Conservation (phyloP, 23 tunicate genomes). For the Botrylloides violaceus region DNA sequence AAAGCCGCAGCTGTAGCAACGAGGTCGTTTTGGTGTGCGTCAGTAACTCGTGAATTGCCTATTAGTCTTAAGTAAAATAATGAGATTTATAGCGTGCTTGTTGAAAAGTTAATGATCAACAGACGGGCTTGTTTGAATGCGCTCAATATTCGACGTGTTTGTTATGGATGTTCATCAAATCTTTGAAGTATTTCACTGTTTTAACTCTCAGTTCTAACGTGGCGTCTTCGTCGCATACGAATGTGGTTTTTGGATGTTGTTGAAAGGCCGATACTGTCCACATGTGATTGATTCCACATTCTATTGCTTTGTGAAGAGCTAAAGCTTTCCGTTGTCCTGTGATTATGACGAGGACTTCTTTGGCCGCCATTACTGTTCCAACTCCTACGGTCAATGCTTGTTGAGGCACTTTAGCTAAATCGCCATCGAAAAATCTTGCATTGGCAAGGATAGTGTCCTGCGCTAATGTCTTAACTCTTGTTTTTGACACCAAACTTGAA, state of each 20-base stretch:
- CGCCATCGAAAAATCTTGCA: conserved; percentile 82
- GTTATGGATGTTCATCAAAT: conserved; percentile 68
- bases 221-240: conserved; percentile 84
- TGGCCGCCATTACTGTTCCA: conserved; percentile 90
- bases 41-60: too few relatives aligned
- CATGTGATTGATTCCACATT: conserved; percentile 89
- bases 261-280: conserved; percentile 96
- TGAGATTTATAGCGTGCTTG: too few relatives aligned
- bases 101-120: background rate
- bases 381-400: conserved; percentile 93
- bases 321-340: conserved; percentile 81
- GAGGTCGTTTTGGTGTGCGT: too few relatives aligned
- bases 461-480: conserved; percentile 81
- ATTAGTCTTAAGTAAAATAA: too few relatives aligned
- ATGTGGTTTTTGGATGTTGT: conserved; percentile 76
- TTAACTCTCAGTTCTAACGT: conserved; percentile 85
- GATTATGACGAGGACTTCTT: conserved; percentile 79
- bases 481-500: conserved; percentile 79
- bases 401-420: conserved; percentile 50
- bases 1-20: too few relatives aligned
- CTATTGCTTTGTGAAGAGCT: conserved; percentile 92
- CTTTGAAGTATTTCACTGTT: conserved; percentile 90
- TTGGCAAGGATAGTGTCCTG: conserved; percentile 86
- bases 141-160: conserved; percentile 1
- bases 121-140: background rate